Base-by-base conservation (phyloP, 2,888 invertebrate genomes). In the Gasteruption jaculator region DNA sequence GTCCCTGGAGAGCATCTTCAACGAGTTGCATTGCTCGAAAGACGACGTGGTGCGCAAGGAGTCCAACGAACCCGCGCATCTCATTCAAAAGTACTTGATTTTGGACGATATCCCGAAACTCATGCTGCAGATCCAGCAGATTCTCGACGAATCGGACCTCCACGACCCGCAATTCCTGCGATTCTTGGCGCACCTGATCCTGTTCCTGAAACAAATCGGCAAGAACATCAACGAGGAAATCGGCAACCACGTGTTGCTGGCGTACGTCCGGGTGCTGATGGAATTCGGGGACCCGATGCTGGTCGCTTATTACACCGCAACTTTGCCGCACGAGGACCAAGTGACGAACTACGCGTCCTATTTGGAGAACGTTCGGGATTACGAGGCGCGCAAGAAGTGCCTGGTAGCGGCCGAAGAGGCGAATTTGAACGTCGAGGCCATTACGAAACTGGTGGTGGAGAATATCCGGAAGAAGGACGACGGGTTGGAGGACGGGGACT, bases 401-500 rank as follows among this genome's bases (percentile, higher is more conserved):
- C 74, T 91, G 15, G 77, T 76, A 60, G 89, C 81, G 53, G 91
- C 86, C 1, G 73, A 82, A 38, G 76, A 77, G 53, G 85, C 84
- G 29, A 87, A 86, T 8, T 74, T 95, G 26, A 86, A 93, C 72
- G 80, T 93, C n/a, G 81, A 84, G 43, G 81, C 81, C 14, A 88
- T 93, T 42, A 91, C 93, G 1, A 83, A 86, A 63, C 76, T 83
- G 44, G 86, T 93, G 0, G 91, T 94, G 0, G 89, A 91, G 61
- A 85, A 82, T 60, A 84, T 87, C 40, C 69, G 79, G 3, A 71
- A 71, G 33, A 71, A 72, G 29, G 73, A 73, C 12, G 56, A 66
- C 1, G 69, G 60, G 20, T 22, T 55, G 1, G 46, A 57, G 12
- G 33, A 52, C 2, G 30, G 38, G 1, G 70, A 72, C 54, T 58